phyloP scores from a whole-genome alignment of 2,797 vertebrate genomes.

The Phataginus tetradactyla region DNA sequence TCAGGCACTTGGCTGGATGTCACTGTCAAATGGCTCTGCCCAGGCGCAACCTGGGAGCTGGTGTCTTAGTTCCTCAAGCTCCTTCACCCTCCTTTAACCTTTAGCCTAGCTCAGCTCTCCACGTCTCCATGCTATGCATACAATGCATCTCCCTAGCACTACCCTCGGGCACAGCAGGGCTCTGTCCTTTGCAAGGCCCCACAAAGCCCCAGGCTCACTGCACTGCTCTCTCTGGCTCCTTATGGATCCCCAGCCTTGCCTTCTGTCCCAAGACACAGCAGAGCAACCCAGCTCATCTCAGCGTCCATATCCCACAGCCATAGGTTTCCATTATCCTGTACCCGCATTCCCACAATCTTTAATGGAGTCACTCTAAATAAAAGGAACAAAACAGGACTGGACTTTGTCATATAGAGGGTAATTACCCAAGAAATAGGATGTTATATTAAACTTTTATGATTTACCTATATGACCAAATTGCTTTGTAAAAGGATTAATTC shows the following conservation, averaged over 20 bases:
- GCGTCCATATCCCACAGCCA: not conserved
- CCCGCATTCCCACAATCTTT: not conserved
- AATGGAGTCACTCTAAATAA: conserved; percentile 10
- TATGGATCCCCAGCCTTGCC: not conserved
- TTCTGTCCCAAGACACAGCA: not conserved
- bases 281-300: not conserved
- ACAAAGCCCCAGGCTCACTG: not conserved
- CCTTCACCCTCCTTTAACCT: not conserved
- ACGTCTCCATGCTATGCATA: not conserved
- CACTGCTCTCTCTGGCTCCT: not conserved
- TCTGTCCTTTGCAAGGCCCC: not conserved
- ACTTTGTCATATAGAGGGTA: conserved; percentile 13
- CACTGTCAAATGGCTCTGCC: not conserved
- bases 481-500: conserved; percentile 46
- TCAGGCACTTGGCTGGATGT: not conserved
- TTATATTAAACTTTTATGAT: not conserved
- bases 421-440: conserved; percentile 16
- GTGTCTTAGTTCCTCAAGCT: not conserved
- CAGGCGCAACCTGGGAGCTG: not conserved
- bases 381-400: not conserved
- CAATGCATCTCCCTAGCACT: not conserved
- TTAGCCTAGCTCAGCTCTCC: not conserved
- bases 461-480: conserved; percentile 10
- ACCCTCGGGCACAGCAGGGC: not conserved
- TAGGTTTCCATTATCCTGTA: not conserved